Evolutionary conservation across 2,113 vertebrate species (phyloP).

Genomic region (Tympanuchus pallidicinctus): DNA sequence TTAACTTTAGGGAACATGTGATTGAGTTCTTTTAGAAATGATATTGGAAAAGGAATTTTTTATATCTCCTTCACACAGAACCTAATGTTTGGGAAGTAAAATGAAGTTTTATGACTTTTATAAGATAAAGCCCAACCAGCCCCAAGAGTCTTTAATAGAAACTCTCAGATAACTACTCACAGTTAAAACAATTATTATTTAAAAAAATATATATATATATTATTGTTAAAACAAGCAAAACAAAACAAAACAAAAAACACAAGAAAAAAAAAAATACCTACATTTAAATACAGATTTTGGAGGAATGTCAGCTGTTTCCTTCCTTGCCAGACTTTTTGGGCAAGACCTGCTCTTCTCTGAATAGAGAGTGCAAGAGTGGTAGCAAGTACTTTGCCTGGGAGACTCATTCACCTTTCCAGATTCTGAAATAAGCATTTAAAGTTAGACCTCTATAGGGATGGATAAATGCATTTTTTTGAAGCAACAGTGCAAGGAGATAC

Average conservation of each 20-base stretch:
- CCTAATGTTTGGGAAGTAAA: neutral
- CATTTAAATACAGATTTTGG: neutral
- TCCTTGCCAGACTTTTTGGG: neutral
- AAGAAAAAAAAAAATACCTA: neutral
- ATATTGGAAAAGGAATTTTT: neutral
- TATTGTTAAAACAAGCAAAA: no score
- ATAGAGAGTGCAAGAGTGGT: neutral
- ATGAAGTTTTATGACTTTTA: neutral
- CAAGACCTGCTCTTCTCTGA: neutral
- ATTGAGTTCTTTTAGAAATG: neutral
- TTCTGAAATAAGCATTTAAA: neutral
- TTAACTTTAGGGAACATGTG: neutral
- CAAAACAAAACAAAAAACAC: neutral
- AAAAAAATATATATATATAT: no score
- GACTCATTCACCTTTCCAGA: neutral
- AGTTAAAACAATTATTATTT: neutral
- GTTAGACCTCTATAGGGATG: neutral
- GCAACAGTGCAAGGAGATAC: neutral
- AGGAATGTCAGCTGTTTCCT: neutral
- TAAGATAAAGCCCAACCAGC: neutral
- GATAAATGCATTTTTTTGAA: neutral
- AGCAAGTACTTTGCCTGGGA: neutral
- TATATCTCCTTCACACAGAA: neutral
- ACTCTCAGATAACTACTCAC: neutral
- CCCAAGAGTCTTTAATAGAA: neutral